Conservation (phyloP, 2,888 invertebrate species). For the Phengaris arion region DNA sequence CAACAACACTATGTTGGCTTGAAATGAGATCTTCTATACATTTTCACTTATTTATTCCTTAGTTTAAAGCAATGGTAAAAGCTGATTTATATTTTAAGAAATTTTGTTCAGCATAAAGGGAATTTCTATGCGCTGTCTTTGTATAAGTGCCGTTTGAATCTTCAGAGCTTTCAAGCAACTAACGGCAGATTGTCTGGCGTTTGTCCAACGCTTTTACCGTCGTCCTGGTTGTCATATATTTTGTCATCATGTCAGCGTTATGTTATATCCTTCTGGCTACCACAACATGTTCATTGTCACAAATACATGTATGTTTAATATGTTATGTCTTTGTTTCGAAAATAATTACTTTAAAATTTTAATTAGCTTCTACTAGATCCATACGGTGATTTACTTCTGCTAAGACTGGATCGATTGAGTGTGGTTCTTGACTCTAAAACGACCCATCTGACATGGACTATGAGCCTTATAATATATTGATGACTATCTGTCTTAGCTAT, state of each 20-base stretch:
- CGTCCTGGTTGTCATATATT: slow-evolving; percentile 11
- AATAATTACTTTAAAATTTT: too few species aligned
- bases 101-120: not conserved
- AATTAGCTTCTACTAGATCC: not conserved
- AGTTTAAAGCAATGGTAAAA: not conserved
- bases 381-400: not conserved
- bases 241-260: slow-evolving; percentile 12
- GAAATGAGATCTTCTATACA: not conserved
- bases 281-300: not conserved
- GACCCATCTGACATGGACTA: not conserved
- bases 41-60: not conserved
- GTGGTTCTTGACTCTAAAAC: not conserved
- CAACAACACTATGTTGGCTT: not conserved
- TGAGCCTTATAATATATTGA: slow-evolving; percentile 10
- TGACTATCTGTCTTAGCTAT: not conserved
- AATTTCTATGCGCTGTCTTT: not conserved
- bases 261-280: not conserved
- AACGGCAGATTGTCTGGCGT: slow-evolving; percentile 17
- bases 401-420: not conserved
- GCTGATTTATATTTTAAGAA: not conserved
- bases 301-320: not conserved
- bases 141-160: not conserved
- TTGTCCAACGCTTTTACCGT: slow-evolving; percentile 9
- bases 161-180: slow-evolving; percentile 7
- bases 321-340: too few species aligned